Evolutionary conservation across 2,113 vertebrate species (phyloP).

Genomic region (Sterrhoptilus dennistouni): DNA sequence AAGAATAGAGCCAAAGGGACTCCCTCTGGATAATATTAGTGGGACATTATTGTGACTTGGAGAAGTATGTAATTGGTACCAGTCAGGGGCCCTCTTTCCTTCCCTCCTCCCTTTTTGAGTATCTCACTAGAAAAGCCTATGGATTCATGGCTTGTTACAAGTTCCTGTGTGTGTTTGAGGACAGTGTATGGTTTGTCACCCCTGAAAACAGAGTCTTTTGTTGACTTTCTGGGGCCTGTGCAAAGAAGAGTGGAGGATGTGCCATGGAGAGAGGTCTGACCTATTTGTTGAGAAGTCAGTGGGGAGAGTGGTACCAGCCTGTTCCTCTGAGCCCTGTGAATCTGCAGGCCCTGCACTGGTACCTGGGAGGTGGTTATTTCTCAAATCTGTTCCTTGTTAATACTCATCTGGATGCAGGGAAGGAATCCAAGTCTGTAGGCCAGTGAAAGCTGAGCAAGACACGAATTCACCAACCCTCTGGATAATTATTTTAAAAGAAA

Average conservation of each 20-base stretch:
- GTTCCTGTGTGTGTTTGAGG: not conserved
- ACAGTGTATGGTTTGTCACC: constrained; percentile 6
- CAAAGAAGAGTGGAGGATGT: not conserved
- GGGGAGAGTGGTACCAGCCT: not conserved
- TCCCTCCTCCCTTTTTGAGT: not conserved
- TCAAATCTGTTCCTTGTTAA: not conserved
- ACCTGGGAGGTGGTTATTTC: not conserved
- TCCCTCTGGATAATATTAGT: not conserved
- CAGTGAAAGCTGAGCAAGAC: not conserved
- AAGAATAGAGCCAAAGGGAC: not conserved
- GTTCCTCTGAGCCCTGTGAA: not conserved
- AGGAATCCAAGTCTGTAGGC: not conserved
- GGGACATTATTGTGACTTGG: not conserved
- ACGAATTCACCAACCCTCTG: not conserved
- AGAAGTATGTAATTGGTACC: not conserved
- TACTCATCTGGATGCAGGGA: not conserved
- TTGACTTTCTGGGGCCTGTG: not conserved
- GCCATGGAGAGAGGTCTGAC: not conserved
- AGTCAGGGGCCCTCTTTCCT: not conserved
- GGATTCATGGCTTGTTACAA: not conserved
- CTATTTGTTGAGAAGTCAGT: not conserved
- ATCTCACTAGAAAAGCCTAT: not conserved
- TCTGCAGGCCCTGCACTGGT: not conserved
- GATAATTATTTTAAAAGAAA: not conserved
- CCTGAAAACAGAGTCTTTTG: not conserved